Percentiles rank a stretch among this genome's conserved stretches.
These are phyloP conservation scores for Betta splendens DNA, from an alignment of 2,797 vertebrate genomes.

Conservation along the genomic window DNA sequence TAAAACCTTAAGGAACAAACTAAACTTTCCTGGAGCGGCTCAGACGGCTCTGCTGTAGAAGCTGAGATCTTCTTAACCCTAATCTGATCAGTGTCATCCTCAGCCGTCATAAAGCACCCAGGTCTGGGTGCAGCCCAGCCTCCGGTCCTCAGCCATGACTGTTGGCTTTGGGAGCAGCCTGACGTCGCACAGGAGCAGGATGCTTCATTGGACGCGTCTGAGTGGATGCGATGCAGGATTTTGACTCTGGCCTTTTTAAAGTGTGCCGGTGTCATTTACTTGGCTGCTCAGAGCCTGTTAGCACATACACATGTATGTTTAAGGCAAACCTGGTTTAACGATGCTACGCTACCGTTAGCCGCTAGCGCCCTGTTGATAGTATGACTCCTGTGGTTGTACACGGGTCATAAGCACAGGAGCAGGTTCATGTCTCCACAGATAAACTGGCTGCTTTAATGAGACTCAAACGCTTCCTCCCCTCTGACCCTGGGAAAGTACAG, in stretches of 20 bases:
- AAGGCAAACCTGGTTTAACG: no score
- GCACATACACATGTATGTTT: no score
- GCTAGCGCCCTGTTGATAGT: no score
- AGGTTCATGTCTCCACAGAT: background rate
- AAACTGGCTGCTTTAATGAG: background rate
- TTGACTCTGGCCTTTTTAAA: slow-evolving; percentile 20
- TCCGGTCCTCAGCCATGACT: slow-evolving; percentile 8
- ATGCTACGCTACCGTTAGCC: no score
- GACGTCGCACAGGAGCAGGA: background rate
- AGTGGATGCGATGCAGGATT: slow-evolving; percentile 7
- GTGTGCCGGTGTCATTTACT: slow-evolving; percentile 9
- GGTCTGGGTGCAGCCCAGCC: background rate
- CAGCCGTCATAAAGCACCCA: background rate
- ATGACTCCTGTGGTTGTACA: no score
- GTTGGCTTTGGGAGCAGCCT: background rate
- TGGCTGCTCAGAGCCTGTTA: background rate
- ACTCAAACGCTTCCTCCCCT: background rate
- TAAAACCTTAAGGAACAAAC: background rate
- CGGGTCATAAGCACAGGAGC: background rate
- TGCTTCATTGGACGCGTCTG: background rate
- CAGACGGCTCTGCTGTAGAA: no score
- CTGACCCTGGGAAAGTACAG: slow-evolving; percentile 12
- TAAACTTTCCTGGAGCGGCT: background rate
- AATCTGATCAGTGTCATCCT: slow-evolving; percentile 15
- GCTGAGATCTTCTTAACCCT: slow-evolving; percentile 15